phyloP scores from a whole-genome alignment of 30 jellyfish, hydroid and myxozoan genomes.

The Nemopilema nomurai region DNA sequence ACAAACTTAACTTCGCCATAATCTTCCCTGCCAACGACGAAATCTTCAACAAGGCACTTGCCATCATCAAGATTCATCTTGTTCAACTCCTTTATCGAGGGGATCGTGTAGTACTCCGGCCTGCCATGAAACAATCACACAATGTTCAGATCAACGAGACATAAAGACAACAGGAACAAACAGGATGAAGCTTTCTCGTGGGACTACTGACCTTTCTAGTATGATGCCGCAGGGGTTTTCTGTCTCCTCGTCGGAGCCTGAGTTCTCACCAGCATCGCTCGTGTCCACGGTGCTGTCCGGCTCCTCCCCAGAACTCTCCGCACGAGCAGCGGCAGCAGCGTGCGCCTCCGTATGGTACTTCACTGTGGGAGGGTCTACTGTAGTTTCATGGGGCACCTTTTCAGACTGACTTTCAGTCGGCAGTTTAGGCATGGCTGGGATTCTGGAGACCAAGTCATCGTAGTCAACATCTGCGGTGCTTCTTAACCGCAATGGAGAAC shows the following conservation, averaged over 20 bases:
- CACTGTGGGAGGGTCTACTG: slow-evolving; percentile 34
- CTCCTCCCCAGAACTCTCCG: slow-evolving; percentile 18
- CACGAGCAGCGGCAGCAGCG: slow-evolving; percentile 10
- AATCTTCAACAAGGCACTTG: slow-evolving; percentile 72
- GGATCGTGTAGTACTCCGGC: slow-evolving; percentile 90
- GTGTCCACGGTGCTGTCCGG: not conserved
- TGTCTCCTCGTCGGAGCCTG: not conserved
- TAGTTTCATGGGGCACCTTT: not conserved
- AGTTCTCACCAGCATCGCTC: slow-evolving; percentile 19
- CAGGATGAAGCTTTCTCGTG: too few relatives aligned
- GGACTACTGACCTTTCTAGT: slow-evolving; percentile 41
- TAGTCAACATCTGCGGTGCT: slow-evolving; percentile 55
- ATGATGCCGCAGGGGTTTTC: slow-evolving; percentile 44
- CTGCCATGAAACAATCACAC: slow-evolving; percentile 24
- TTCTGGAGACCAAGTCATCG: slow-evolving; percentile 74
- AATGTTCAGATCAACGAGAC: not conserved
- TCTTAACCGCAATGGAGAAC: slow-evolving; percentile 68
- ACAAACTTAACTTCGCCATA: slow-evolving; percentile 95
- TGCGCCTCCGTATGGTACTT: slow-evolving; percentile 17
- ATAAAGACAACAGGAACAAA: too few relatives aligned
- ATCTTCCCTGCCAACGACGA: slow-evolving; percentile 93
- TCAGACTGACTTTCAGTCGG: slow-evolving; percentile 10
- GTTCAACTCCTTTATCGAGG: slow-evolving; percentile 72
- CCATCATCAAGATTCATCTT: slow-evolving; percentile 50
- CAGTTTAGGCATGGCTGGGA: slow-evolving; percentile 59